phyloP scores from a whole-genome alignment of 1,140 invertebrate species.

The Lutraria rhynchaena region DNA sequence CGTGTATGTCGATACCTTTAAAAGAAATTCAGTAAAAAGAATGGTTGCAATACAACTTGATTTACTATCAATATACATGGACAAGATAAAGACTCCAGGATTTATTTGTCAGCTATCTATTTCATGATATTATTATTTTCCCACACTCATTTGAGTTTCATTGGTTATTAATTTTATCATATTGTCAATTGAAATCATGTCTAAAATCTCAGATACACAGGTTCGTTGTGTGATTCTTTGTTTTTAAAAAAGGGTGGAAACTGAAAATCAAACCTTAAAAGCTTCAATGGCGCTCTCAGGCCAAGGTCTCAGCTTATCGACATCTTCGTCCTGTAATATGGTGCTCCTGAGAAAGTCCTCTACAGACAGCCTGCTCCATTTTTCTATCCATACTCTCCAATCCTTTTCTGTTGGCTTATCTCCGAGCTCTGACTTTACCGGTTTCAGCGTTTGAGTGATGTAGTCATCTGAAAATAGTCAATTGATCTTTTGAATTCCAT shows the following conservation, averaged over 20 bases:
- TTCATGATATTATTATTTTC: too few relatives aligned
- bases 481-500: too few relatives aligned
- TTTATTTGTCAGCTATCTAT: too few relatives aligned
- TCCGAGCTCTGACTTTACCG: slow-evolving; percentile 46
- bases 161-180: too few relatives aligned
- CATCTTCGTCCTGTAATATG: slow-evolving; percentile 1
- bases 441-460: slow-evolving; percentile 36
- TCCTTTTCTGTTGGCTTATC: slow-evolving; percentile 14
- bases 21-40: background rate
- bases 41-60: background rate
- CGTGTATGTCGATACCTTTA: slow-evolving; percentile 52
- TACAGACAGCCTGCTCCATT: slow-evolving; percentile 61
- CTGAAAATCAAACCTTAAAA: too few relatives aligned
- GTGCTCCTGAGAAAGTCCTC: slow-evolving; percentile 46
- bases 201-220: too few relatives aligned
- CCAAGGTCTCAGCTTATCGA: slow-evolving; percentile 48
- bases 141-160: too few relatives aligned
- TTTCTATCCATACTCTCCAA: slow-evolving; percentile 59
- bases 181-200: too few relatives aligned
- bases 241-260: too few relatives aligned
- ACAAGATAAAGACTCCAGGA: too few relatives aligned
- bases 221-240: too few relatives aligned
- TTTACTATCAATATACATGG: background rate
- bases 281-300: slow-evolving; percentile 58
- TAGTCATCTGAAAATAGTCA: slow-evolving; percentile 57